These are phyloP conservation scores for Cladorhizidae sp. DNA, from an alignment of 37 sponge, comb jelly and placozoan genomes.

Conservation along the genomic window DNA sequence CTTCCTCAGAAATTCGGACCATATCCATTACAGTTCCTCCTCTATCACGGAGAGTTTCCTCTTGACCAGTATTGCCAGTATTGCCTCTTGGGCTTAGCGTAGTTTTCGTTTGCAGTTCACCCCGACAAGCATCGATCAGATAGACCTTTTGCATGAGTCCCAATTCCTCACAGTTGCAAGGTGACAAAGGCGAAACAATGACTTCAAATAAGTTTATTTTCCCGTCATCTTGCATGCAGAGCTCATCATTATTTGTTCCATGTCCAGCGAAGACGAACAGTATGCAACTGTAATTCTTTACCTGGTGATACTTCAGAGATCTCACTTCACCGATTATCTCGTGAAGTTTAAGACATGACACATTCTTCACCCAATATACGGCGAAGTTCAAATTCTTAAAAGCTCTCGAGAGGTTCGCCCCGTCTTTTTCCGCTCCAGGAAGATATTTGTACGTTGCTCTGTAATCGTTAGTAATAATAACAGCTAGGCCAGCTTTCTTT, in stretches of 20 bases:
- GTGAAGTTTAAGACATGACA: background rate
- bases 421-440: slow-evolving; percentile 4
- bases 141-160: slow-evolving; percentile 34
- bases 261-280: slow-evolving; percentile 46
- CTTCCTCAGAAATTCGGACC: slow-evolving; percentile 17
- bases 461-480: slow-evolving; percentile 51
- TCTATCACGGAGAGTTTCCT: background rate
- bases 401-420: background rate
- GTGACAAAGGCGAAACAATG: slow-evolving; percentile 12
- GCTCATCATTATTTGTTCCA: background rate
- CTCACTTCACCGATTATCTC: background rate
- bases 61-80: background rate
- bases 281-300: slow-evolving; percentile 15
- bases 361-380: slow-evolving; percentile 5
- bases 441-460: background rate
- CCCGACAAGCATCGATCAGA: slow-evolving; percentile 70
- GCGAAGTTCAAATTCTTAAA: background rate
- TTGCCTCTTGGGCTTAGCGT: slow-evolving; percentile 6
- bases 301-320: background rate
- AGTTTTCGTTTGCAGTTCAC: background rate
- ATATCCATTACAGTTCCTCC: background rate
- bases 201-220: background rate
- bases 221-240: slow-evolving; percentile 20
- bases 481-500: slow-evolving; percentile 14
- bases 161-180: background rate